Evolutionary conservation across 2,888 invertebrate genomes (phyloP), one percentile per base, ranked within the genome.

Genomic region (Troides aeacus): DNA sequence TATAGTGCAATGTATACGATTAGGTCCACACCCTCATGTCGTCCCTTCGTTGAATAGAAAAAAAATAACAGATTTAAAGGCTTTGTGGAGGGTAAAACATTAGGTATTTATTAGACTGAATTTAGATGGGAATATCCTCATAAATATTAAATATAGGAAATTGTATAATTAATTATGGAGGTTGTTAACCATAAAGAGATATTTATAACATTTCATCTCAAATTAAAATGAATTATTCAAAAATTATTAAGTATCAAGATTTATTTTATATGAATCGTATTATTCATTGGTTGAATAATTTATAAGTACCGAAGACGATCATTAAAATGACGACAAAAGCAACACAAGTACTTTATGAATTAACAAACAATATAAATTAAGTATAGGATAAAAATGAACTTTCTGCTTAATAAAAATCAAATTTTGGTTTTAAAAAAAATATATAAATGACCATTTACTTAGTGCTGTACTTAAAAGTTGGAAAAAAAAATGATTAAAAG

Each of bases 401-500:
- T 53, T 53, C 5, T 53, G 0, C 5, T 1, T 53, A n/a, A 0
- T 18, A n/a, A 53, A 53, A n/a, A 50, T 15, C 5, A 53, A n/a
- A 53, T n/a, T n/a, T 53, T 53, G 53, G n/a, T 53, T 53, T 8
- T 12, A 46, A 18, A 53, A n/a, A n/a, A 50, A 50, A 50, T 50
- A n/a, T n/a, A n/a, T n/a, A 18, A 53, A 6, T 53, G 5, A n/a
- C 53, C 18, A 53, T 53, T n/a, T 53, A 53, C 18, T n/a, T 53
- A 6, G n/a, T 53, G n/a, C n/a, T 53, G 23, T 24, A 58, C 57
- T 58, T 63, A 53, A 30, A 30, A 53, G 30, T 8, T 36, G 8
- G 17, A 36, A 50, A 53, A 30, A 62, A 63, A 63, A 56, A 63
- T 63, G 53, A 53, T 50, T 46, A 50, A 65, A 66, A n/a, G 50